A percentile compares a stretch with the other conserved stretches of the same genome.
Evolutionary conservation across 2,797 vertebrate genomes (phyloP).

Genomic region (Synanceia verrucosa): DNA sequence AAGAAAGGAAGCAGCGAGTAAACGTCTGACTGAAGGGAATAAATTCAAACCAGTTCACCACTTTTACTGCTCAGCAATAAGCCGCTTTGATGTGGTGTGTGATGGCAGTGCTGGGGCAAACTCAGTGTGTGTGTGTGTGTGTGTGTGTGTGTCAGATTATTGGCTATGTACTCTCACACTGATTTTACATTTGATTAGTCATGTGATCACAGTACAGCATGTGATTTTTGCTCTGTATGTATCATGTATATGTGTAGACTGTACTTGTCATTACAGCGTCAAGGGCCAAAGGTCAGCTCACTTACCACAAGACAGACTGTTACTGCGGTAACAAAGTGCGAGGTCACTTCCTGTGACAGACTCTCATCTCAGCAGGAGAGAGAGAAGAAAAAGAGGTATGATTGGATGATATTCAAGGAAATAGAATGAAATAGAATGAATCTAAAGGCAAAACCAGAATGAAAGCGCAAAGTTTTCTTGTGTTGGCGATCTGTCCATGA

Average conservation of each 20-base stretch:
- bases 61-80: conserved; percentile 76
- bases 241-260: background rate
- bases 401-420: conserved; percentile 7
- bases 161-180: background rate
- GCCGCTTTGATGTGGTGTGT: conserved; percentile 76
- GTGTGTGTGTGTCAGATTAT: conserved; percentile 13
- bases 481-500: background rate
- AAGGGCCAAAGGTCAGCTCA: conserved; percentile 50
- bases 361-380: conserved; percentile 70
- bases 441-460: background rate
- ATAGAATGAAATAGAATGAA: background rate
- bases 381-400: conserved; percentile 4
- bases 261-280: background rate
- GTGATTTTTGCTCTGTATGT: background rate
- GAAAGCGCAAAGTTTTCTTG: background rate
- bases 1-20: conserved; percentile 73
- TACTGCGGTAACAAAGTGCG: conserved; percentile 16
- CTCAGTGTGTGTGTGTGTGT: conserved; percentile 23
- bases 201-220: background rate
- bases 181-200: conserved; percentile 20
- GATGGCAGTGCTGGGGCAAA: conserved; percentile 50
- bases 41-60: conserved; percentile 76
- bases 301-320: conserved; percentile 39
- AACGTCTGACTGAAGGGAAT: conserved; percentile 75
- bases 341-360: conserved; percentile 59